Evolutionary conservation across 2,113 vertebrate genomes (phyloP), one percentile per base, ranked within the genome.

Genomic region (Ammodytes dubius): DNA sequence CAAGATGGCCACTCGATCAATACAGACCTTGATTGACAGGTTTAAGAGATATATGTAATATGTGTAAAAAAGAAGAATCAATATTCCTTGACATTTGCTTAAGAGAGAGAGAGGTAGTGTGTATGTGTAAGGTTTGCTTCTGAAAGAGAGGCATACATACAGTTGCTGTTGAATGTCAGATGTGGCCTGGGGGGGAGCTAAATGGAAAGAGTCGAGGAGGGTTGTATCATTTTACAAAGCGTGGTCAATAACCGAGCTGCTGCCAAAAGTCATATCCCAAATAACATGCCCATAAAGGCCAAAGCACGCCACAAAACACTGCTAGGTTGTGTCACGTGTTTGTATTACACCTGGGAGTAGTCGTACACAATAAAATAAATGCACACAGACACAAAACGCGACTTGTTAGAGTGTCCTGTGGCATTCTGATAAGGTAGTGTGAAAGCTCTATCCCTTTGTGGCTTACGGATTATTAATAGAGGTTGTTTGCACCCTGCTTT

Each of bases 161-260:
- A 77, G 57, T 56, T 12, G 15, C 82, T 84, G 52, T 71, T 90
- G 89, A 95, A 95, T 95, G 94, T 93, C 94, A 93, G 61, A 84
- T 19, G 70, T 83, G 72, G 82, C 94, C 83, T 82, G 79, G 57
- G 84, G 84, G 80, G 78, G 70, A 27, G 27, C 45, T 61, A 66
- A 81, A 87, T 81, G 84, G 81, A 89, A 81, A 81, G 72, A 87
- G 82, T 54, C 3, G 54, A 45, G 71, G 35, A 0, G 45, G 60
- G 47, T 87, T 87, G 80, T 81, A 89, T 88, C 82, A 42, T 67
- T 88, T 90, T 91, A 88, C 84, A 84, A 73, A 89, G 75, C 45
- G 2, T 59, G 47, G 79, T 91, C 90, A 86, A 88, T 89, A 93
- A 81, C 70, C 52, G 72, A 84, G 27, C 74, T 76, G 56, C 57